phyloP scores from a whole-genome alignment of 2,888 invertebrate species.

The Laspeyria flexula region DNA sequence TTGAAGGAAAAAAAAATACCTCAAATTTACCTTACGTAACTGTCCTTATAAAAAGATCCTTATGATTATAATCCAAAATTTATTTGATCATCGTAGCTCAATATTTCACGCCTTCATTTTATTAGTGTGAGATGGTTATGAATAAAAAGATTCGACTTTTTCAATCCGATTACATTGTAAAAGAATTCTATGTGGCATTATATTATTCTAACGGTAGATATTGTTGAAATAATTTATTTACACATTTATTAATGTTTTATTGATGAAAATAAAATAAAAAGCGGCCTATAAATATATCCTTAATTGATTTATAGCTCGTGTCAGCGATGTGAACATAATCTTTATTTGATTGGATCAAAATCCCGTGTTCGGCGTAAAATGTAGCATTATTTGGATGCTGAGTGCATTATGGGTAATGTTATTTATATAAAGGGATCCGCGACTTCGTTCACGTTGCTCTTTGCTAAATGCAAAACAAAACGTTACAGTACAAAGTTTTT shows the following conservation, averaged over 20 bases:
- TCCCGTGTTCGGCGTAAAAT: slow-evolving; percentile 15
- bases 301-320: slow-evolving; percentile 9
- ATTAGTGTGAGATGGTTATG: not conserved
- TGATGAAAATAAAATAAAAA: not conserved
- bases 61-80: no score
- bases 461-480: no score
- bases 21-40: no score
- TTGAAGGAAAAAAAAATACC: no score
- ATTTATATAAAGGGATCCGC: no score
- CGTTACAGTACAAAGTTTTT: no score
- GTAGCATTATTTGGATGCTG: slow-evolving; percentile 15
- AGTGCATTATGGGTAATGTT: no score
- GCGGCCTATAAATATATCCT: not conserved
- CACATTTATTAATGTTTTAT: no score
- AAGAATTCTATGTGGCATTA: not conserved
- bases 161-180: not conserved
- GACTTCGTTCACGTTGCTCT: no score
- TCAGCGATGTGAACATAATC: slow-evolving; percentile 23
- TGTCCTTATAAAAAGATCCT: no score
- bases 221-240: not conserved
- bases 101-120: not conserved
- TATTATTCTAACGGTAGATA: not conserved
- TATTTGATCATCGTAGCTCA: no score
- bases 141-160: not conserved
- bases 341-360: slow-evolving; percentile 31